Evolutionary conservation across 2,888 invertebrate species (phyloP), one percentile per base, ranked within the genome.

Genomic region (Mycalesis mineus): DNA sequence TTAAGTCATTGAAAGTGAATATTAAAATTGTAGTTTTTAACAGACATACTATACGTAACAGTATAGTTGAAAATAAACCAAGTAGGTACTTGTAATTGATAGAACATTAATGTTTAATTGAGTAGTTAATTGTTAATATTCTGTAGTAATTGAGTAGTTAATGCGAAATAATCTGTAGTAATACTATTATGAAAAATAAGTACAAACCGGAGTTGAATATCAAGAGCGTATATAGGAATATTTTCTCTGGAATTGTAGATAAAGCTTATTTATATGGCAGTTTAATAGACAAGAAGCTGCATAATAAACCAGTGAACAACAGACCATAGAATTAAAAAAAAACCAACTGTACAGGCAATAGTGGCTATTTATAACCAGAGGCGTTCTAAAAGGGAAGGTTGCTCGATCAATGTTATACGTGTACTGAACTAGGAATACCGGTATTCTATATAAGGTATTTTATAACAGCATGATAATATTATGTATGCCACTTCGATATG

Each of bases 361-460:
- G 55, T 60, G 47, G 60, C 64, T 65, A 67, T 67, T 67, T 65
- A 67, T 67, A 67, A 55, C 63, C 62, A 55, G 58, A 55, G 60
- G 59, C 68, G 65, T 60, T 67, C 70, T 69, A 68, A 71, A 69
- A 71, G 70, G 70, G 71, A 73, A 72, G 70, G 70, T 70, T 69
- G 68, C 62, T 61, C 65, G 67, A 68, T 69, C 69, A 68, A 67
- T 68, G 67, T 63, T 68, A 65, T 40, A 52, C 47, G 47, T 36
- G 45, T 55, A 55, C 48, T 52, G 52, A 44, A 40, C 52, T 55
- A 54, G 57, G 63, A 42, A 53, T 72, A 71, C 72, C 69, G 70
- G 73, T 75, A 67, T 63, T 62, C 64, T 60, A 54, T 75, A 64
- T 61, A 62, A 77, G 73, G 74, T 74, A 62, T 57, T 57, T 47